Conservation (phyloP, 2,797 vertebrate species). For the Gambelia wislizenii region DNA sequence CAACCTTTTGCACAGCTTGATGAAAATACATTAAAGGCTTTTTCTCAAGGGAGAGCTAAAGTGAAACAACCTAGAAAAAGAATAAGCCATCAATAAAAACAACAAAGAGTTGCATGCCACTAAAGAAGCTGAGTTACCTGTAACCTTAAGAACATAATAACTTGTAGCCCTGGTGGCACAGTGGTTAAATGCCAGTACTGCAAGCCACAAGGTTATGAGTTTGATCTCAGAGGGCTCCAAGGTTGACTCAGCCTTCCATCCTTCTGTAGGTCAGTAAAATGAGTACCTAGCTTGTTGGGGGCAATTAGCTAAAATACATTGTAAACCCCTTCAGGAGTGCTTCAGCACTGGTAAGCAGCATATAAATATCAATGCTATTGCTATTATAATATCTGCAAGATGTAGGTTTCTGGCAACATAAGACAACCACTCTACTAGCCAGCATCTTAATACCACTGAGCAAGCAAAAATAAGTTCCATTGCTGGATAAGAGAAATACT, state of each 20-base stretch:
- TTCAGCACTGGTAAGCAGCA: too few relatives aligned
- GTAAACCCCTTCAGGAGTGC: too few relatives aligned
- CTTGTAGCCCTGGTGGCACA: too few relatives aligned
- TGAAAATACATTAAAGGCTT: conserved; percentile 60
- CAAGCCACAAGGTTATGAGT: too few relatives aligned
- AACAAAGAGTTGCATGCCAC: conserved; percentile 50
- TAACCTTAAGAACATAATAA: conserved; percentile 57
- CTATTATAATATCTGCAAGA: conserved; percentile 5
- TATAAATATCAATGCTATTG: too few relatives aligned
- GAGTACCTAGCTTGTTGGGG: too few relatives aligned
- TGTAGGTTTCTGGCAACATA: conserved; percentile 54
- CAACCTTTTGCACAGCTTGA: conserved; percentile 57
- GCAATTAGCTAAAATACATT: too few relatives aligned
- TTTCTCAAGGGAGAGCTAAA: conserved; percentile 48
- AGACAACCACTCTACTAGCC: conserved; percentile 38
- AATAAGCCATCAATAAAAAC: conserved; percentile 42
- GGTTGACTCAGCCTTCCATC: too few relatives aligned
- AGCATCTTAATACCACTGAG: conserved; percentile 25
- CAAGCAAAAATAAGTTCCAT: conserved; percentile 34
- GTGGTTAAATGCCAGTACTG: too few relatives aligned
- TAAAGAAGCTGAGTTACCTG: conserved; percentile 50
- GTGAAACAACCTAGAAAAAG: conserved; percentile 39
- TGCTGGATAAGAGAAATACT: conserved; percentile 37
- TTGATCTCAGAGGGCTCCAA: too few relatives aligned
- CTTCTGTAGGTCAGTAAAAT: too few relatives aligned